These are phyloP conservation scores for Pachyramphus minor DNA, from an alignment of 2,113 vertebrate genomes.

Conservation along the genomic window DNA sequence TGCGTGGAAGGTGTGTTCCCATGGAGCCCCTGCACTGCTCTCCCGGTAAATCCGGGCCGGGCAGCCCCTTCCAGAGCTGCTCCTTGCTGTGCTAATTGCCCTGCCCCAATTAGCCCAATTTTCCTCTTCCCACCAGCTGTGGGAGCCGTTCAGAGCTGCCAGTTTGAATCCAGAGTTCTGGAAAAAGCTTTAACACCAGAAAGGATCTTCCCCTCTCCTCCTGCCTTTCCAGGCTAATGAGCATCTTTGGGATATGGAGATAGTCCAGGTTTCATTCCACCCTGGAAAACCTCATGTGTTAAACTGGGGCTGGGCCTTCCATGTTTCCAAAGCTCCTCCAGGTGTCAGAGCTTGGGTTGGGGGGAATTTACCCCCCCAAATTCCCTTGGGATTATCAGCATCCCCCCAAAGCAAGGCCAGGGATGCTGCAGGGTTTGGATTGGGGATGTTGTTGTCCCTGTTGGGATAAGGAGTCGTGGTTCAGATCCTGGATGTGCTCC, in stretches of 20 bases:
- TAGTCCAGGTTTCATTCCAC: neutral
- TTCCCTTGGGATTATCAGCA: neutral
- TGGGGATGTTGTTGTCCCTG: neutral
- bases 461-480: neutral
- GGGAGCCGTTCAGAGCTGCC: neutral
- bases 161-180: neutral
- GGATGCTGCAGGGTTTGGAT: neutral
- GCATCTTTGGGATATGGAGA: accelerated
- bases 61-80: neutral
- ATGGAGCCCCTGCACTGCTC: neutral
- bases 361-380: neutral
- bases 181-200: neutral
- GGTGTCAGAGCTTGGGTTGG: neutral
- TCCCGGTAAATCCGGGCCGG: neutral
- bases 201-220: neutral
- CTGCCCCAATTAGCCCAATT: conserved; percentile 17
- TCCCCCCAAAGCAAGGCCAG: accelerated
- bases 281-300: accelerated
- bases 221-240: neutral
- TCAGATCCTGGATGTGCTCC: neutral
- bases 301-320: neutral
- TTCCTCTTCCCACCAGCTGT: neutral
- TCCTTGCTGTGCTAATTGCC: neutral
- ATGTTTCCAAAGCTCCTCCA: accelerated
- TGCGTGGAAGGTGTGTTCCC: accelerated